Conservation (phyloP, 2,888 invertebrate species). For the Acronicta aceris region DNA sequence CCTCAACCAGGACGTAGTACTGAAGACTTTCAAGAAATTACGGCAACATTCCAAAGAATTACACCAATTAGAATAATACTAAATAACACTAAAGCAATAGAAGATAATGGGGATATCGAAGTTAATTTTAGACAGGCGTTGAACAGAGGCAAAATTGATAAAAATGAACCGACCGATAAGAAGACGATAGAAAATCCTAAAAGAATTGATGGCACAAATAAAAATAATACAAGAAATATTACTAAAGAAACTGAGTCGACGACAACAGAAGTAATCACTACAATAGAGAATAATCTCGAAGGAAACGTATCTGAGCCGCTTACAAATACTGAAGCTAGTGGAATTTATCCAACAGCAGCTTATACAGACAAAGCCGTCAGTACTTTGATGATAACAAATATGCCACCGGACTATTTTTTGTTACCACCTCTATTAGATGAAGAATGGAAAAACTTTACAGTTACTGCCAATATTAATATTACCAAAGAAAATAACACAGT, state of each 20-base stretch:
- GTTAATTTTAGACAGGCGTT: slow-evolving; percentile 58
- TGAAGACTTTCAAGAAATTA: neutral
- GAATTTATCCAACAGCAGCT: slow-evolving; percentile 41
- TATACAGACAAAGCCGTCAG: slow-evolving; percentile 44
- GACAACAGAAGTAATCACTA: neutral
- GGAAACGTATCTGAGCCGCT: slow-evolving; percentile 22
- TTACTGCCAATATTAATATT: slow-evolving; percentile 43
- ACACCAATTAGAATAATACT: slow-evolving; percentile 10
- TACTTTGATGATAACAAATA: slow-evolving; percentile 33
- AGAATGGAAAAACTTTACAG: slow-evolving; percentile 65
- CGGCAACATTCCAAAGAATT: slow-evolving; percentile 1
- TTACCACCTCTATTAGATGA: slow-evolving; percentile 54
- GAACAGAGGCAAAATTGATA: slow-evolving; percentile 51
- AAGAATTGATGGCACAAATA: neutral
- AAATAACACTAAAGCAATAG: slow-evolving; percentile 5
- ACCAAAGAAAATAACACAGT: slow-evolving; percentile 34
- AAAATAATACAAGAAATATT: neutral
- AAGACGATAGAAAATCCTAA: slow-evolving; percentile 6
- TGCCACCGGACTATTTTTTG: slow-evolving; percentile 33
- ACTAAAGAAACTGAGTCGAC: slow-evolving; percentile 2
- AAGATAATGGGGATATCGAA: slow-evolving; percentile 57
- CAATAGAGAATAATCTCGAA: slow-evolving; percentile 18
- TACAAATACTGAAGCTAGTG: slow-evolving; percentile 37
- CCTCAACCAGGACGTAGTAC: neutral
- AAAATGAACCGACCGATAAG: slow-evolving; percentile 2